Conservation (phyloP, 2,888 invertebrate species). For the Cosmorhoe ocellata region DNA sequence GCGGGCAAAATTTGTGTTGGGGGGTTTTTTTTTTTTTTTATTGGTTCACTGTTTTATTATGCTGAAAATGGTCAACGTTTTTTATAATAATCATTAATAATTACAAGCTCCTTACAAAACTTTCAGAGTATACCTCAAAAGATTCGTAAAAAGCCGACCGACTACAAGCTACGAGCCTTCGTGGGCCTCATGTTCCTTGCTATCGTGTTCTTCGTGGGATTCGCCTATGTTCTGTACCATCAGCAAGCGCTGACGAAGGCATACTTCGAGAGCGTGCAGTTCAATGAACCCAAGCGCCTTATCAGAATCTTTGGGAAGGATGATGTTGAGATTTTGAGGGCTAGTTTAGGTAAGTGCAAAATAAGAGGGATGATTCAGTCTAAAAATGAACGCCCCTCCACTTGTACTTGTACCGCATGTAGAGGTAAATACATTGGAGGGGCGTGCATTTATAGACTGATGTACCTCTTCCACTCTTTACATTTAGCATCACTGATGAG, state of each 20-base stretch:
- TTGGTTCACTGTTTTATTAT: no score
- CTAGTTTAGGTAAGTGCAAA: conserved; percentile 79
- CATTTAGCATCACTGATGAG: no score
- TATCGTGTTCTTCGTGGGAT: conserved; percentile 90
- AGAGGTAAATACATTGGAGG: no score
- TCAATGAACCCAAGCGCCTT: conserved; percentile 89
- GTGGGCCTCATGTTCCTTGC: conserved; percentile 91
- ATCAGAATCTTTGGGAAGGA: conserved; percentile 88
- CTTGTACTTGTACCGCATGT: no score
- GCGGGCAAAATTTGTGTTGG: no score
- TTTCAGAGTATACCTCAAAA: conserved; percentile 88
- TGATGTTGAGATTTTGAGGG: conserved; percentile 87
- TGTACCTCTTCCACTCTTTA: no score
- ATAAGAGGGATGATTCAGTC: no score
- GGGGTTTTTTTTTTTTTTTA: no score
- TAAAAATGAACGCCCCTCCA: no score
- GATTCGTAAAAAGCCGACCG: conserved; percentile 87
- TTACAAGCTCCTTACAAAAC: background rate
- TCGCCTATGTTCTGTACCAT: conserved; percentile 92
- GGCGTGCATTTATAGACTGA: no score
- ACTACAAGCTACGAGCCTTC: conserved; percentile 91
- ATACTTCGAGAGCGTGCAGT: conserved; percentile 92
- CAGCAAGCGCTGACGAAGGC: conserved; percentile 91
- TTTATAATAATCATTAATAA: no score
- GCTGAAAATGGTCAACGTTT: no score